A percentile compares a stretch with the other conserved stretches of the same genome.
Evolutionary conservation across 2,797 vertebrate genomes (phyloP).

Genomic region (Fistularia tabacaria): DNA sequence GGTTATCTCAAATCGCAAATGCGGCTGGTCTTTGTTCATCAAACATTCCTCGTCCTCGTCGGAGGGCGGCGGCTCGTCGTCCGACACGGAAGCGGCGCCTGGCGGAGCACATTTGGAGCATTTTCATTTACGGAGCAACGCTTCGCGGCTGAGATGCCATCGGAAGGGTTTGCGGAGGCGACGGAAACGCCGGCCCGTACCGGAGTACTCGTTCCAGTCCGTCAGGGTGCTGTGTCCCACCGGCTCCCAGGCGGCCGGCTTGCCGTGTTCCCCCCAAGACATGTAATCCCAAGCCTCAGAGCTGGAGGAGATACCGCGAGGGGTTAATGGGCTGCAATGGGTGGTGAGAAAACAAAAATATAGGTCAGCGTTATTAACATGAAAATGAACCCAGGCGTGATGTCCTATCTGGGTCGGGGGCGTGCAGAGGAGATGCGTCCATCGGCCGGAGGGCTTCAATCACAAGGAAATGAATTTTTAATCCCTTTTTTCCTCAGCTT

Average conservation of each 20-base stretch:
- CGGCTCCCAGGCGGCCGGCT: constrained; percentile 64
- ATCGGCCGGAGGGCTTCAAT: too few relatives aligned
- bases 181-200: constrained; percentile 36
- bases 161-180: too few relatives aligned
- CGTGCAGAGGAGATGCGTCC: too few relatives aligned
- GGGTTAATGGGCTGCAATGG: too few relatives aligned
- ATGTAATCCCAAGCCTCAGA: constrained; percentile 70
- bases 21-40: constrained; percentile 76
- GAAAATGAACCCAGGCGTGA: too few relatives aligned
- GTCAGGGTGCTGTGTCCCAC: constrained; percentile 69
- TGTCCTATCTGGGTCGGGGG: too few relatives aligned
- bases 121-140: too few relatives aligned
- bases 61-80: constrained; percentile 77
- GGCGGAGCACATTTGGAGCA: constrained; percentile 2
- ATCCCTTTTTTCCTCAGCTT: too few relatives aligned
- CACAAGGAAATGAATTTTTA: too few relatives aligned
- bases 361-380: too few relatives aligned
- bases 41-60: constrained; percentile 76
- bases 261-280: constrained; percentile 58
- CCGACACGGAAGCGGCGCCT: constrained; percentile 82
- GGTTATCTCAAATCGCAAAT: constrained; percentile 85
- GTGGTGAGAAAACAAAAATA: too few relatives aligned
- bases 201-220: constrained; percentile 83
- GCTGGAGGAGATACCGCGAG: constrained; percentile 38
- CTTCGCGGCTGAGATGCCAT: too few relatives aligned